Conservation (phyloP, 2,113 vertebrate genomes). For the Cheirogaleus medius region DNA sequence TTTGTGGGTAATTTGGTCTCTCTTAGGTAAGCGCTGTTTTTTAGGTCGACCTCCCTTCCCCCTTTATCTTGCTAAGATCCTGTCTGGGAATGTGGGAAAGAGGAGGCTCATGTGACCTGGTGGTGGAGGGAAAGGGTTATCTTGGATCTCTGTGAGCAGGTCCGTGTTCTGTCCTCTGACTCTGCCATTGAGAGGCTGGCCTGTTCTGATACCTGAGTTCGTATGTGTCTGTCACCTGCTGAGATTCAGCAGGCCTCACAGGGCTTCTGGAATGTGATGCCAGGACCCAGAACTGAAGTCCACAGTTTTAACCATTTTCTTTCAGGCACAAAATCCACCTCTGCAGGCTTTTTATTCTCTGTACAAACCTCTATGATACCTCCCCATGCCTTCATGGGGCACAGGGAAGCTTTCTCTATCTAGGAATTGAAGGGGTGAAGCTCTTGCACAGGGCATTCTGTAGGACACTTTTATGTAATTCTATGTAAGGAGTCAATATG, state of each 20-base stretch:
- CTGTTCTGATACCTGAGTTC: background rate
- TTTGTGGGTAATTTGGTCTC: background rate
- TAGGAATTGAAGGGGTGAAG: background rate
- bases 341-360: background rate
- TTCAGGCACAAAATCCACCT: background rate
- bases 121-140: background rate
- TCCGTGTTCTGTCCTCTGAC: background rate
- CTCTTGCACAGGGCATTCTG: background rate
- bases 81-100: background rate
- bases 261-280: background rate
- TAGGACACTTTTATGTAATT: background rate
- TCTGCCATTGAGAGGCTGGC: background rate
- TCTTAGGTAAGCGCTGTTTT: background rate
- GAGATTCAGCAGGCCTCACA: background rate
- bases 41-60: background rate
- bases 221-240: background rate
- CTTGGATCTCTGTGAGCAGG: background rate
- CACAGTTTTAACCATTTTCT: background rate
- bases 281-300: background rate
- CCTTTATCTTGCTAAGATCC: background rate
- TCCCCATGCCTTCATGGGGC: background rate
- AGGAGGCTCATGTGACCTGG: background rate
- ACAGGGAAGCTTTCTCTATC: background rate
- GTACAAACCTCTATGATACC: background rate
- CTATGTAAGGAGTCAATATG: background rate